Evolutionary conservation across 2,113 vertebrate genomes (phyloP).

Genomic region (Alectura lathami): DNA sequence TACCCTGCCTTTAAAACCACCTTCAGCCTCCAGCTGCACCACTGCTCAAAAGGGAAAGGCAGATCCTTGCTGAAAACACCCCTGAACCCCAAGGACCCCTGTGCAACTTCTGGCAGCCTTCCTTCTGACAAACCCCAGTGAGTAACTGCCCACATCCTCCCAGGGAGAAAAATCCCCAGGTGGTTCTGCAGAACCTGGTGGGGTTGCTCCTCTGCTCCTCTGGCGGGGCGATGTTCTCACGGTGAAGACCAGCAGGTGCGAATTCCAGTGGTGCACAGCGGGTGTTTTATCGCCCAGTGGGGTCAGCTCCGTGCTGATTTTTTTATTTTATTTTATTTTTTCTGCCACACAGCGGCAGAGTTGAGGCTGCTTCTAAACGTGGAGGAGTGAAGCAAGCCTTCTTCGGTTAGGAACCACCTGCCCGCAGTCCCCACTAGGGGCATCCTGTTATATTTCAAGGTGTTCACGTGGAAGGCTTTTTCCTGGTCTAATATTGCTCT

Average conservation of each 20-base stretch:
- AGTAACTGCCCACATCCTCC: rapidly evolving
- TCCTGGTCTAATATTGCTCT: not conserved
- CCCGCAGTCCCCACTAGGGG: not conserved
- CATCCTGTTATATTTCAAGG: not conserved
- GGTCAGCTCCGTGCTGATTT: too few relatives aligned
- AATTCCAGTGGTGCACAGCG: too few relatives aligned
- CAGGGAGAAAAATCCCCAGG: not conserved
- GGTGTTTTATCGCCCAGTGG: too few relatives aligned
- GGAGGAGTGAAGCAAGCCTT: not conserved
- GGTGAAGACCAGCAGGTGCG: not conserved
- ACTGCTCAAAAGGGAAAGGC: not conserved
- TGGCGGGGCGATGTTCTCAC: not conserved
- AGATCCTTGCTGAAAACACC: not conserved
- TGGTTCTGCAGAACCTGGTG: rapidly evolving
- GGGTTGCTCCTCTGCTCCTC: too few relatives aligned
- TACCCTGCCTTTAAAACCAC: not conserved
- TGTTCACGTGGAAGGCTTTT: not conserved
- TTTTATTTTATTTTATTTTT: too few relatives aligned
- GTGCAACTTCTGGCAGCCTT: not conserved
- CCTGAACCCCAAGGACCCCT: rapidly evolving
- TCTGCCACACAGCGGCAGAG: slow-evolving; percentile 49
- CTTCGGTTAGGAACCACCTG: not conserved
- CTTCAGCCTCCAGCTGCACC: not conserved
- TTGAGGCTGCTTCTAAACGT: not conserved
- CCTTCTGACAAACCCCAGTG: not conserved